A percentile compares a stretch with the other conserved stretches of the same genome.
phyloP scores from a whole-genome alignment of 2,797 vertebrate genomes.

The Lagocephalus sceleratus region DNA sequence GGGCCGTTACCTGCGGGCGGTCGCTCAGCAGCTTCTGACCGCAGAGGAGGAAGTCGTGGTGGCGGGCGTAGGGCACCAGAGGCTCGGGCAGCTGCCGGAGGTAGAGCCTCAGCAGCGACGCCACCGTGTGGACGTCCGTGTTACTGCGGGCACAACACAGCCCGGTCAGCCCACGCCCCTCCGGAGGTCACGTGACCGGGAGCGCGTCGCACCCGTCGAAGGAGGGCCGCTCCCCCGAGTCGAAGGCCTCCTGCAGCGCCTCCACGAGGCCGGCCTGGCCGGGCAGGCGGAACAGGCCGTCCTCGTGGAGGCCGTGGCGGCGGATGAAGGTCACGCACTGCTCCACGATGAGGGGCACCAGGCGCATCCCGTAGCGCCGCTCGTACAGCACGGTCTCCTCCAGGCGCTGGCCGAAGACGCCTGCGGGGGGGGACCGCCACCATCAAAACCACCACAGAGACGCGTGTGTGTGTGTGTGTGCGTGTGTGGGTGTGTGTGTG shows the following conservation, averaged over 20 bases:
- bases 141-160: constrained; percentile 53
- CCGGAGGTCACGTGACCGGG: not conserved
- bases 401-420: constrained; percentile 80
- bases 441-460: no score
- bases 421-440: constrained; percentile 36
- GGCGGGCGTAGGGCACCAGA: constrained; percentile 74
- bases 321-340: constrained; percentile 79
- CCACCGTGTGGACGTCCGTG: constrained; percentile 81
- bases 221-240: constrained; percentile 77
- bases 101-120: constrained; percentile 80
- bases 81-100: constrained; percentile 81
- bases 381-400: constrained; percentile 81
- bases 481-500: not conserved
- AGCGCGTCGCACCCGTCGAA: constrained; percentile 70
- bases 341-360: constrained; percentile 80
- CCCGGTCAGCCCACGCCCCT: not conserved
- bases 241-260: constrained; percentile 78
- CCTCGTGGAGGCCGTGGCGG: constrained; percentile 71
- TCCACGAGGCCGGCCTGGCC: constrained; percentile 77
- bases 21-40: constrained; percentile 61
- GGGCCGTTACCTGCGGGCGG: constrained; percentile 60
- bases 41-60: constrained; percentile 77
- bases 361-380: constrained; percentile 72
- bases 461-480: not conserved
- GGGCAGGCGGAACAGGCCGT: constrained; percentile 77